A percentile compares a stretch with the other conserved stretches of the same genome.
These are phyloP conservation scores for Drosophila sp. DNA, from an alignment of 1,140 invertebrate species.

Conservation along the genomic window DNA sequence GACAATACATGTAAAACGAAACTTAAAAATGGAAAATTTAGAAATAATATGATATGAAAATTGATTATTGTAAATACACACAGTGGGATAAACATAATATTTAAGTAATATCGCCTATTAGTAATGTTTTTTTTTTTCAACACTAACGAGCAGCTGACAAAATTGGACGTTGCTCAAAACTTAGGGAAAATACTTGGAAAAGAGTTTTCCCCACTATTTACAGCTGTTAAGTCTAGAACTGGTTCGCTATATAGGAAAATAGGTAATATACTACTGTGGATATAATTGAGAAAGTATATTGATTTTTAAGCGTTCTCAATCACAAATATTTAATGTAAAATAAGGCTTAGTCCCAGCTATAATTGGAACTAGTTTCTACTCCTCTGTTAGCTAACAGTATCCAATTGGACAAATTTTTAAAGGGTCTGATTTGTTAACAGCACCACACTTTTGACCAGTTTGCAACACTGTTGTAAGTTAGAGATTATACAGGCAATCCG, in stretches of 20 bases:
- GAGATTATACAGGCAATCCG: conserved; percentile 3
- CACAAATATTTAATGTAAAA: too few relatives aligned
- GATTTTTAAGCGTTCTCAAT: too few relatives aligned
- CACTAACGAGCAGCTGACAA: not conserved
- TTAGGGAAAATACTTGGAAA: not conserved
- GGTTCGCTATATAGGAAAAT: too few relatives aligned
- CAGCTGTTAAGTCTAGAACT: too few relatives aligned
- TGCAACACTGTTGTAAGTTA: not conserved
- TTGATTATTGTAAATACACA: not conserved
- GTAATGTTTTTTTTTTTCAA: not conserved
- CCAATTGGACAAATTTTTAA: not conserved
- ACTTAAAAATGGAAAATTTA: not conserved
- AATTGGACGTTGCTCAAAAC: not conserved
- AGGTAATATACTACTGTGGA: too few relatives aligned
- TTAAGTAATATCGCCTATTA: conserved; percentile 1
- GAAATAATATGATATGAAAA: not conserved
- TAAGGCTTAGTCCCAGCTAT: not conserved
- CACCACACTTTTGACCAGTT: not conserved
- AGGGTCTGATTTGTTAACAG: not conserved
- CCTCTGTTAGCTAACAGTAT: not conserved
- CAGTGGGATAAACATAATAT: conserved; percentile 6
- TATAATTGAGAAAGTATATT: too few relatives aligned
- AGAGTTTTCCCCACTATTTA: not conserved
- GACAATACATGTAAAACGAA: conserved; percentile 1
- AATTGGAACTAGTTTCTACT: not conserved